Evolutionary conservation across 1,140 invertebrate species (phyloP).

Genomic region (Calliphora vicina): DNA sequence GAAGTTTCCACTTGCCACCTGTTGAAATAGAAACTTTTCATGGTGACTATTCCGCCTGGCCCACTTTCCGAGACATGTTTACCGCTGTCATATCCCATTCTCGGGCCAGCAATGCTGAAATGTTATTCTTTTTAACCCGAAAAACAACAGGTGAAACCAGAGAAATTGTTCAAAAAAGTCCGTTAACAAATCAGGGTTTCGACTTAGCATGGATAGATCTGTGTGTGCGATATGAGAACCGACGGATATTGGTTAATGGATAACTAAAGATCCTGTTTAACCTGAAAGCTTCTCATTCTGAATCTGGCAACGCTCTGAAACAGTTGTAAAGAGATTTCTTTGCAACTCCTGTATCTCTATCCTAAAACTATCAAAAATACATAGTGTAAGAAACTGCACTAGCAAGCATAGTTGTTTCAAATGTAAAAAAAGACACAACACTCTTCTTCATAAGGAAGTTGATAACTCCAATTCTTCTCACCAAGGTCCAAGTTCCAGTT

Average conservation of each 20-base stretch:
- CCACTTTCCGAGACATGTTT: too few relatives aligned
- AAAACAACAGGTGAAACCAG: background rate
- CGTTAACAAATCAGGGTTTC: constrained; percentile 4
- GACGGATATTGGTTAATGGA: background rate
- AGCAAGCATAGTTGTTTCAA: too few relatives aligned
- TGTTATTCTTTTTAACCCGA: background rate
- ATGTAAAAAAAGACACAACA: too few relatives aligned
- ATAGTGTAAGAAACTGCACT: too few relatives aligned
- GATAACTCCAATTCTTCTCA: background rate
- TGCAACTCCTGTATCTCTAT: background rate
- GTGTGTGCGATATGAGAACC: background rate
- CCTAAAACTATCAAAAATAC: background rate
- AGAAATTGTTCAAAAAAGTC: background rate
- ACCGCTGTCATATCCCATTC: too few relatives aligned
- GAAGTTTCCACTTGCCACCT: too few relatives aligned
- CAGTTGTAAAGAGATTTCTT: background rate
- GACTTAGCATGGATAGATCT: background rate
- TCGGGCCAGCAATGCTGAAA: background rate
- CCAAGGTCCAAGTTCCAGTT: background rate
- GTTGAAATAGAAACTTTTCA: too few relatives aligned
- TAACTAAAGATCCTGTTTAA: background rate
- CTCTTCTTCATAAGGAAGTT: too few relatives aligned
- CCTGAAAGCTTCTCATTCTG: background rate
- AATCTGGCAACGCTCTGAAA: background rate
- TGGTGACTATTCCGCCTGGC: too few relatives aligned